A percentile compares a stretch with the other conserved stretches of the same genome.
Conservation (phyloP, 1,140 invertebrate species). For the Aphis gossypii region DNA sequence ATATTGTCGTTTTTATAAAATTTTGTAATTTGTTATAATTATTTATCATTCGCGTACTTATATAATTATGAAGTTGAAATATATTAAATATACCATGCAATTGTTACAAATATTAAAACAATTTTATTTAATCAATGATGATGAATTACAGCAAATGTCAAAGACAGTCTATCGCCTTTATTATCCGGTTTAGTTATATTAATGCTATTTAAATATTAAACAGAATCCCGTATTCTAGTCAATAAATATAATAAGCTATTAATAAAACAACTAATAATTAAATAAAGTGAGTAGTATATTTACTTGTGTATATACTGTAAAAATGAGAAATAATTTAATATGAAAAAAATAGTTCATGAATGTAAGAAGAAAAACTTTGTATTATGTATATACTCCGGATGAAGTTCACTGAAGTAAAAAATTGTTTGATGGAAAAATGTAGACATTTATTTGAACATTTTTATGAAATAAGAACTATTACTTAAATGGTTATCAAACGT, state of each 20-base stretch:
- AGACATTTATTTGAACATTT: not conserved
- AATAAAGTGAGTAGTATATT: not conserved
- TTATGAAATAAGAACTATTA: not conserved
- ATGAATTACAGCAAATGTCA: not conserved
- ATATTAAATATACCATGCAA: not conserved
- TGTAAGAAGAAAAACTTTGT: not conserved
- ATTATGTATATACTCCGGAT: not conserved
- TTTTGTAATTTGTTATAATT: not conserved
- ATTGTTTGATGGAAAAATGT: not conserved
- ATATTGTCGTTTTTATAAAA: not conserved
- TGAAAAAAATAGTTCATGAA: not conserved
- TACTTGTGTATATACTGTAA: not conserved
- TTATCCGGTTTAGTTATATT: not conserved
- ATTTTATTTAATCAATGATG: not conserved
- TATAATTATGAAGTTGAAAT: not conserved
- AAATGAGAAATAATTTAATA: not conserved
- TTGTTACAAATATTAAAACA: not conserved
- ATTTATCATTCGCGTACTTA: not conserved
- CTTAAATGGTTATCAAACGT: not conserved
- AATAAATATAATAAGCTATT: not conserved
- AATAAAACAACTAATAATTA: not conserved
- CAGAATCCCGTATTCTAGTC: not conserved
- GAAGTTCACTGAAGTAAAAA: not conserved
- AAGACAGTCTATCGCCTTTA: not conserved
- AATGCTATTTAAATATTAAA: not conserved